Base-by-base conservation (phyloP, 2,888 invertebrate genomes). In the Pseudeuparius sepicola region DNA sequence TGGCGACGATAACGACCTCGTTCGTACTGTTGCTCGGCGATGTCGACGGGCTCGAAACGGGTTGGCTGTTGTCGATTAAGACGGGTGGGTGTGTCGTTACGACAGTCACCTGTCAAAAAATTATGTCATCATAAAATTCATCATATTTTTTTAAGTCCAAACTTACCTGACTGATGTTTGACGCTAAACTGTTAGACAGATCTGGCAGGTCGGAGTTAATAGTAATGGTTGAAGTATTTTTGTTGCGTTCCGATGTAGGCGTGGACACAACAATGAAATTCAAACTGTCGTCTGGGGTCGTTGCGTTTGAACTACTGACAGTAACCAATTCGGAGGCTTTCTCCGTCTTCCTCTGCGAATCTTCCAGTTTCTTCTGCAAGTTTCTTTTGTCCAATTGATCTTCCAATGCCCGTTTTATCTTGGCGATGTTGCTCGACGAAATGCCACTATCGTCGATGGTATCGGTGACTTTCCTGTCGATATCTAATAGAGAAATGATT, bases 11-110 rank as follows among this genome's bases (percentile, higher is more conserved):
- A 5, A 86, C 76, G 31, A 87, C 87, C 54, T 85, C 84, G 50
- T 72, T 77, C 1, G 65, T 64, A 33, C 67, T 67, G 10, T 67
- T 65, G 30, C 65, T 66, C 17, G 67, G 67, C 9, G 59, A 54
- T 5, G 60, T 48, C 7, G 52, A 53, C 3, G 59, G 54, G 1
- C 70, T 67, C 11, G 71, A 68, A 24, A 42, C 45, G 44, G 49
- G 55, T 18, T 66, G 65, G 45, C 63, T 61, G 44, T 71, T 78
- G 45, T 78, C 78, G 41, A 76, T 73, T 27, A 86, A 65, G 6
- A 82, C 78, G 3, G 85, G 85, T 36, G 86, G 87, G 61, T 87
- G 87, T 30, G 83, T 85, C 10, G 81, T 81, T 31, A 87, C 86
- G 18, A 87, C 86, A 2, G 86, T 85, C 38, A 86, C 81, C 55